Base-by-base conservation (phyloP, 2,888 invertebrate genomes). In the Pachliopta kotzebuea region DNA sequence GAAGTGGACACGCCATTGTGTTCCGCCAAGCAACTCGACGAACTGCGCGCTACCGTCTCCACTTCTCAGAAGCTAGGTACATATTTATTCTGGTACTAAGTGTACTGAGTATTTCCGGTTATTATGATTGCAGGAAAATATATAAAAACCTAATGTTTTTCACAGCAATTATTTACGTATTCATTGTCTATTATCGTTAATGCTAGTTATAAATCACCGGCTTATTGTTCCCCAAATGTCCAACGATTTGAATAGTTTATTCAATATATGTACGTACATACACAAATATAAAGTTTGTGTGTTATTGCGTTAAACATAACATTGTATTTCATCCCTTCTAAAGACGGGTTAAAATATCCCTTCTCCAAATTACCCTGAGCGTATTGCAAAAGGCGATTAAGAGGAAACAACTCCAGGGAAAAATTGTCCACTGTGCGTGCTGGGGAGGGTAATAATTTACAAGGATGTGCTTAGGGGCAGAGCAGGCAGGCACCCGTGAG, bases 1-100 rank as follows among this genome's bases (percentile, higher is more conserved):
- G 97, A 98, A 84, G 97, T 98, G 58, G 97, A 98, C 80, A 98
- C 97, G 2, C 98, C 98, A 0, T 87, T 97, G 9, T 98, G 97
- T 83, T 97, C 97, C 67, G 96, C 98, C 11, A 95, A 95, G 72
- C 96, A 97, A 77, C 92, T 98, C 62, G 95, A 95, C 73, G 95
- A 95, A 76, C 90, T 96, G 56, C 92, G 93, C 80, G 93, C 94
- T 42, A 93, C 94, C 3, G 90, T 94, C 57, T 93, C 93, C 70
- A 92, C 93, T 62, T 93, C 93, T 31, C 93, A 93, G 84, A 93
- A 93, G 86, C 78, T 92, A 77, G 94, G 94, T 93, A 79, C 45
- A 45, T 45, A 45, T 45, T 45, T 24, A 17, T 37, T 49, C 62
- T 21, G 20, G 52, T 21, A 54, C 45, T 58, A 56, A 31, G 26